phyloP scores from a whole-genome alignment of 2,113 vertebrate species.

The Canis aureus region DNA sequence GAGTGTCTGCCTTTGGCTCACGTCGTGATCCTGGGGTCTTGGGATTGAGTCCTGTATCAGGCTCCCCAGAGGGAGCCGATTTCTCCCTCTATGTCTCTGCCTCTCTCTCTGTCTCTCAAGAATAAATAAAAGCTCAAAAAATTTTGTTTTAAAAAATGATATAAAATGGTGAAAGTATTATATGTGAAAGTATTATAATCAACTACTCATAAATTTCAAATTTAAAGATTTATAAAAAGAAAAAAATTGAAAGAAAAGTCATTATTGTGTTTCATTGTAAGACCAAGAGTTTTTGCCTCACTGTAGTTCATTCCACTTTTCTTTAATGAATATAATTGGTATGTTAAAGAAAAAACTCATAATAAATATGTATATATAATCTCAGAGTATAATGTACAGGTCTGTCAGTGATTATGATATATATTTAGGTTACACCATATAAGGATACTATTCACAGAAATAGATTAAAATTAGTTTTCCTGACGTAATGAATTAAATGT shows the following conservation, averaged over 20 bases:
- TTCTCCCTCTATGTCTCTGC: no score
- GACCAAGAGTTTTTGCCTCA: neutral
- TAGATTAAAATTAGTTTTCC: neutral
- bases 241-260: neutral
- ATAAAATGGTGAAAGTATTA: no score
- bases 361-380: neutral
- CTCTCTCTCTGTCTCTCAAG: no score
- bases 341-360: neutral
- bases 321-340: neutral
- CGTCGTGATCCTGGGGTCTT: no score
- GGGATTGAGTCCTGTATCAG: no score
- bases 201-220: neutral
- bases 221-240: neutral
- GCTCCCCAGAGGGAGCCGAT: no score
- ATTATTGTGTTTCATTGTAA: neutral
- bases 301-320: neutral
- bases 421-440: neutral
- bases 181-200: neutral
- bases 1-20: no score
- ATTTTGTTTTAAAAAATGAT: no score
- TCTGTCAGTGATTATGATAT: neutral
- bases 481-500: neutral
- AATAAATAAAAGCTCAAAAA: no score
- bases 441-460: constrained; percentile 9
- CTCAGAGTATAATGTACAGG: neutral